Base-by-base conservation (phyloP, 2,797 vertebrate species). In the Tolypeutes matacus region DNA sequence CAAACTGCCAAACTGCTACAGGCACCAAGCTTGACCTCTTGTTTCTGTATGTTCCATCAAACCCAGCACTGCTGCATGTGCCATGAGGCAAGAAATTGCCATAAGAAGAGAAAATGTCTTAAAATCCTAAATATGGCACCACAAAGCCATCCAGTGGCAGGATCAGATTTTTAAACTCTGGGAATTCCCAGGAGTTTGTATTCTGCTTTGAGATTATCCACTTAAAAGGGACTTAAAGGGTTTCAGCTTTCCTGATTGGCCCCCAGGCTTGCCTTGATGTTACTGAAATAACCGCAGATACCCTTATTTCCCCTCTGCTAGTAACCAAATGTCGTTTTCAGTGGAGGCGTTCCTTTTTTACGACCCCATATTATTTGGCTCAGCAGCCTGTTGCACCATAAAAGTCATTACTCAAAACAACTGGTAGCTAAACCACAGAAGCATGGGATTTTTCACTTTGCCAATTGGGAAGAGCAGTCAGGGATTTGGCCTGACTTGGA, bases 381-480 rank as follows among this genome's bases (percentile, higher is more conserved):
- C 82, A 75, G 84, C 42, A 49, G 56, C 31, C 51, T 93, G 49
- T 89, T 62, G 86, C 65, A 89, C 76, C 82, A 36, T 85, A 76
- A 94, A 81, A 82, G 15, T 64, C 78, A 86, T 58, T 94, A 53
- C 65, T 92, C 85, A 70, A 73, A 96, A 88, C 78, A 93, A 89
- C 25, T 39, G 65, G 42, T 70, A 85, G 75, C 69, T 82, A 69
- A 93, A 93, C 87, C 89, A 84, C 72, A 82, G 72, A 62, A 73
- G 27, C 27, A 23, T 46, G n/a, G 31, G 15, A 0, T 73, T 58
- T 72, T 65, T 29, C 46, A 2, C 14, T 1, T 18, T 82, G 94
- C 82, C 69, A 83, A 0, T 1, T 60, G 36, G 89, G 51, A 85
- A 51, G 62, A 17, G 17, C n/a, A 64, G 64, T 49, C 0, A 4